Conservation (phyloP, 2,888 invertebrate species). For the Dryobota labecula region DNA sequence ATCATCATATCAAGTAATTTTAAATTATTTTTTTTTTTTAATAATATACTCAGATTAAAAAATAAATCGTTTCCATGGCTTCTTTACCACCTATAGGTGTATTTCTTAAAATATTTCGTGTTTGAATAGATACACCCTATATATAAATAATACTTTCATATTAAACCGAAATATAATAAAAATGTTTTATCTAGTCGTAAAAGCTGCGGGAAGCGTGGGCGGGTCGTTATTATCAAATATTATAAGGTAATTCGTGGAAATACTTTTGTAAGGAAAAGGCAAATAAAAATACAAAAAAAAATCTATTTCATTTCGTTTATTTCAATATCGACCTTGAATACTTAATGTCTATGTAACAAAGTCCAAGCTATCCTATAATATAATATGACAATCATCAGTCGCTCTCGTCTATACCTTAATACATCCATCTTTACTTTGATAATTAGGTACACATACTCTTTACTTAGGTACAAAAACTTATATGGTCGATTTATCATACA, state of each 20-base stretch:
- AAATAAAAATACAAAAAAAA: constrained; percentile 60
- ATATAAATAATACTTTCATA: neutral
- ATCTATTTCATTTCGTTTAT: constrained; percentile 87
- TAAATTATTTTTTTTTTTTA: too few relatives aligned
- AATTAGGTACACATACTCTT: constrained; percentile 69
- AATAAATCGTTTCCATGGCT: too few relatives aligned
- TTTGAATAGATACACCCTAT: too few relatives aligned
- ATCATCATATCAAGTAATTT: too few relatives aligned
- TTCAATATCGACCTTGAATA: constrained; percentile 87
- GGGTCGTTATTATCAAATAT: neutral
- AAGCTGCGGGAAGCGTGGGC: neutral
- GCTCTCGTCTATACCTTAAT: constrained; percentile 66
- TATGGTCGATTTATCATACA: constrained; percentile 62
- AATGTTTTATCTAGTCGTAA: neutral
- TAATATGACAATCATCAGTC: constrained; percentile 72
- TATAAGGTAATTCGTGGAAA: neutral
- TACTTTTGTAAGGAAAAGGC: neutral
- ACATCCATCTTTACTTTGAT: constrained; percentile 65
- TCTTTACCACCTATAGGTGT: too few relatives aligned
- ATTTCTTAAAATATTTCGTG: too few relatives aligned
- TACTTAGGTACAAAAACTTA: constrained; percentile 62
- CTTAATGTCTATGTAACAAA: constrained; percentile 89
- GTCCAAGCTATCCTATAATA: constrained; percentile 80
- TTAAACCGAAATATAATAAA: neutral
- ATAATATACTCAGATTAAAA: too few relatives aligned